Percentiles rank a stretch among this genome's conserved stretches.
These are phyloP conservation scores for Brachionus manjavacas DNA, from an alignment of 1,140 invertebrate genomes.

Conservation along the genomic window DNA sequence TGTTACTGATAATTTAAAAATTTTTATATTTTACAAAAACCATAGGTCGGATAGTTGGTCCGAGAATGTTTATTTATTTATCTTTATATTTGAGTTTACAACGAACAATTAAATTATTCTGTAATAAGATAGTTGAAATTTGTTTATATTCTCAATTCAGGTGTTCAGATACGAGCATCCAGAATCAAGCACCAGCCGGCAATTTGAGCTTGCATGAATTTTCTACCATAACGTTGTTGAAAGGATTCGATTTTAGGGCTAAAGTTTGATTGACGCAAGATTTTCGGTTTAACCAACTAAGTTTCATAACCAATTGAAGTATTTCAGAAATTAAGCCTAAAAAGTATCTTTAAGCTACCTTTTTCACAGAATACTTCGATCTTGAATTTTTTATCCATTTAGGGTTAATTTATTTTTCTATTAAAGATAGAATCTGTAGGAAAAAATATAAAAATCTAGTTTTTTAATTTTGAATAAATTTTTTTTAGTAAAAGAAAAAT, in stretches of 20 bases:
- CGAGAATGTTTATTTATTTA: background rate
- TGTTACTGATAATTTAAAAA: conserved; percentile 1
- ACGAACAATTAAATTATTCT: background rate
- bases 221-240: background rate
- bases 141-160: background rate
- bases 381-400: background rate
- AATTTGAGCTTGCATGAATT: background rate
- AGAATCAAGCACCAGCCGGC: background rate
- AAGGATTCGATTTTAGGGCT: background rate
- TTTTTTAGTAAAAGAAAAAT: background rate
- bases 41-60: background rate
- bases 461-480: background rate
- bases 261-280: background rate
- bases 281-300: background rate
- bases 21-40: background rate
- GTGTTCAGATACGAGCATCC: background rate
- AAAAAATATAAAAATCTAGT: background rate
- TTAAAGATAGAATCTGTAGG: background rate
- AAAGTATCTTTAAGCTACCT: background rate
- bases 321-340: background rate
- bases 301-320: background rate
- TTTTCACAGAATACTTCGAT: background rate
- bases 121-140: background rate
- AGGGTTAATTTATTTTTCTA: background rate
- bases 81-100: background rate